These are phyloP conservation scores for Dinomys branickii DNA, from an alignment of 2,113 vertebrate genomes.

Conservation along the genomic window DNA sequence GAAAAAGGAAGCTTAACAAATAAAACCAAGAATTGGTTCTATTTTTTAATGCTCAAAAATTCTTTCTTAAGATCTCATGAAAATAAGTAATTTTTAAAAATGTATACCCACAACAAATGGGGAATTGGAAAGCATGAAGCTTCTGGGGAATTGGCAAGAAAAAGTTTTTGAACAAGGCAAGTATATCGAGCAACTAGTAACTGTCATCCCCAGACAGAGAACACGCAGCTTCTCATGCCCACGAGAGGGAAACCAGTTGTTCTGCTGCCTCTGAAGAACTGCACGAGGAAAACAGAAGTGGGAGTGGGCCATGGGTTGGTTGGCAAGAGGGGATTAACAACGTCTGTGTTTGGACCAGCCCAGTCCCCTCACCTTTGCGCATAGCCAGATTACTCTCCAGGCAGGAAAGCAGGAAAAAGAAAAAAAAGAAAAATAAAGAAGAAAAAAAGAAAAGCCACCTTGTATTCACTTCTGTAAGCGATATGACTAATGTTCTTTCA, in stretches of 20 bases:
- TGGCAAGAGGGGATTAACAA: background rate
- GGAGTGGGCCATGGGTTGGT: background rate
- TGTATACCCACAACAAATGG: slow-evolving; percentile 41
- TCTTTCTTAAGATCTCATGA: slow-evolving; percentile 31
- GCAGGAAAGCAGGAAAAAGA: slow-evolving; percentile 3
- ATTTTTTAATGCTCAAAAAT: slow-evolving; percentile 44
- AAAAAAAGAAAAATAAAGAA: background rate
- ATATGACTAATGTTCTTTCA: background rate
- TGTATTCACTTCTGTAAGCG: slow-evolving; percentile 19
- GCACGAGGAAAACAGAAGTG: background rate
- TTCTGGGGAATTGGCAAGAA: slow-evolving; percentile 18
- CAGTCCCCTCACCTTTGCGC: background rate
- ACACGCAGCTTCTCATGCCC: background rate
- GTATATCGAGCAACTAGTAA: background rate
- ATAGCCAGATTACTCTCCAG: background rate
- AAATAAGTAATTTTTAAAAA: slow-evolving; percentile 54
- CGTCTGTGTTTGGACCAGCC: background rate
- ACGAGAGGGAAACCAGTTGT: background rate
- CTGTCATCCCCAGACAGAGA: background rate
- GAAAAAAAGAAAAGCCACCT: background rate
- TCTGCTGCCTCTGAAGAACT: background rate
- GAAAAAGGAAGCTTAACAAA: background rate
- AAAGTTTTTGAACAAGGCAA: slow-evolving; percentile 44
- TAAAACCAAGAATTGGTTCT: slow-evolving; percentile 26
- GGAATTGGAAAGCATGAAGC: slow-evolving; percentile 39